Conservation (phyloP, 2,113 vertebrate genomes). For the Vombatus ursinus region DNA sequence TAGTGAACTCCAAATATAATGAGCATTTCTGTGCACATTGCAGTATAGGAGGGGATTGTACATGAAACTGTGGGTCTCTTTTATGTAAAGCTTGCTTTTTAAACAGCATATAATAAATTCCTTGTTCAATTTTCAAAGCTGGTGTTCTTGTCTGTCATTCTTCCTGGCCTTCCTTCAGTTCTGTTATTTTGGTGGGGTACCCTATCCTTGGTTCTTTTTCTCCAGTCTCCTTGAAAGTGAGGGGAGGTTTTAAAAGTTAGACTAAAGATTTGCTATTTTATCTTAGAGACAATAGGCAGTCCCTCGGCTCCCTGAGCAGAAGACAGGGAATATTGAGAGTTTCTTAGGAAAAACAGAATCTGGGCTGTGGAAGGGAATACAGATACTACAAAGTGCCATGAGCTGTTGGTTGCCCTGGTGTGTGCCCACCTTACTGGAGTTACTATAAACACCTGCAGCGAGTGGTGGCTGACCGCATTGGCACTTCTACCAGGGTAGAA, state of each 20-base stretch:
- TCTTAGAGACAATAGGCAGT: not conserved
- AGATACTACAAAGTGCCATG: not conserved
- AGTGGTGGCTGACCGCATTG: not conserved
- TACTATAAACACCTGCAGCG: not conserved
- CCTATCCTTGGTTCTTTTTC: too few species aligned
- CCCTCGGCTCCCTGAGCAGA: not conserved
- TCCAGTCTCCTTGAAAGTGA: too few species aligned
- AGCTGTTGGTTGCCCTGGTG: not conserved
- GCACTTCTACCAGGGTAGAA: not conserved
- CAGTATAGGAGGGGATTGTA: too few species aligned
- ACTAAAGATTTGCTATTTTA: not conserved
- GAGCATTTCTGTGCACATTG: too few species aligned
- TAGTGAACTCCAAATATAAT: too few species aligned
- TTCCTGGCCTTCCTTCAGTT: too few species aligned
- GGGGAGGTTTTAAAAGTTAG: not conserved
- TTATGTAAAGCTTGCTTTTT: too few species aligned
- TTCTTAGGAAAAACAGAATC: not conserved
- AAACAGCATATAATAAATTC: too few species aligned
- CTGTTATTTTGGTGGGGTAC: too few species aligned
- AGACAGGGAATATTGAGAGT: not conserved
- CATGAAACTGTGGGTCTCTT: too few species aligned
- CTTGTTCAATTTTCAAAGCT: too few species aligned
- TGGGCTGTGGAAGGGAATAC: not conserved
- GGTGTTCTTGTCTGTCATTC: too few species aligned
- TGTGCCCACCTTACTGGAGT: not conserved